These are phyloP conservation scores for Dynastes tityus DNA, from an alignment of 2,888 invertebrate genomes.

Conservation along the genomic window DNA sequence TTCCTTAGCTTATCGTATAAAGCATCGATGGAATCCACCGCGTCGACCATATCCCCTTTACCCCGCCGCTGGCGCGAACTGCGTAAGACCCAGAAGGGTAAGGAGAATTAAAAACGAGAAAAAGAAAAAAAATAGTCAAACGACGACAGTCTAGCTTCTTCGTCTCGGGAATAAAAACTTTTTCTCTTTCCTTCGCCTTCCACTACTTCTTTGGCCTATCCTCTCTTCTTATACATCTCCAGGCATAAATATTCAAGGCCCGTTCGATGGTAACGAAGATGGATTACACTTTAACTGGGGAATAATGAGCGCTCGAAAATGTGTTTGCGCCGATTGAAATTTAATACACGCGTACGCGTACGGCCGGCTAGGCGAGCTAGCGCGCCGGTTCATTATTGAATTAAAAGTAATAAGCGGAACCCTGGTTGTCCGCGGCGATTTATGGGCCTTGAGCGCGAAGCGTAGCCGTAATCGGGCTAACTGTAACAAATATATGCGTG, in stretches of 20 bases:
- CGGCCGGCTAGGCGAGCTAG: conserved; percentile 31
- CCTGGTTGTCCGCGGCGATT: conserved; percentile 31
- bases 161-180: conserved; percentile 42
- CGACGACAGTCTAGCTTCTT: conserved; percentile 32
- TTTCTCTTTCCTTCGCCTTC: conserved; percentile 13
- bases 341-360: conserved; percentile 43
- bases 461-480: conserved; percentile 32
- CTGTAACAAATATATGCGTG: conserved; percentile 26
- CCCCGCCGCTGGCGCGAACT: neutral
- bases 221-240: neutral
- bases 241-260: conserved; percentile 43
- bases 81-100: conserved; percentile 10
- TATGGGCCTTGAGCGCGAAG: conserved; percentile 33
- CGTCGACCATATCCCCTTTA: neutral
- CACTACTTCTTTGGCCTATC: conserved; percentile 2
- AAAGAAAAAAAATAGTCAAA: conserved; percentile 22
- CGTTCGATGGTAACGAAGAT: conserved; percentile 47
- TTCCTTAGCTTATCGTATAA: too few relatives aligned
- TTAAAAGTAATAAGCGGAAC: conserved; percentile 44
- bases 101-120: conserved; percentile 15
- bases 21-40: too few relatives aligned
- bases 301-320: conserved; percentile 48
- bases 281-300: conserved; percentile 48
- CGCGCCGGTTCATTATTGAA: conserved; percentile 46
- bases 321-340: conserved; percentile 46